These are phyloP conservation scores for Macrocentrus cingulum DNA, from an alignment of 1,140 invertebrate species.

Conservation along the genomic window DNA sequence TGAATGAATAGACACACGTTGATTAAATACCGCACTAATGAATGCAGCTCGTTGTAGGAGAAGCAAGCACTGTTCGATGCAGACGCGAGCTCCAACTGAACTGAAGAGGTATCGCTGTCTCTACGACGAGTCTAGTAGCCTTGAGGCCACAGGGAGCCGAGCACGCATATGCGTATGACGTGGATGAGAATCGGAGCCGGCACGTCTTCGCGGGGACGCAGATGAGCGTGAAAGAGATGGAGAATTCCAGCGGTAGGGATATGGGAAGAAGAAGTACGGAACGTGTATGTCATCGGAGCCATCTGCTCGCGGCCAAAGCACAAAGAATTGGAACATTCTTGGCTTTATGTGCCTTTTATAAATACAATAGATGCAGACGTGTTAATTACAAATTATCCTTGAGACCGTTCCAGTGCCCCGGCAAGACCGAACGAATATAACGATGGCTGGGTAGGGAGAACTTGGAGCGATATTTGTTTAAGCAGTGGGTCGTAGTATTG, in stretches of 20 bases:
- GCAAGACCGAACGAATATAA: neutral
- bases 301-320: constrained; percentile 27
- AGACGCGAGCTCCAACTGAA: constrained; percentile 7
- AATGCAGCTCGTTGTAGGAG: neutral
- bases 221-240: constrained; percentile 15
- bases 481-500: too few species aligned
- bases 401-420: neutral
- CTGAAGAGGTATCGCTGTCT: constrained; percentile 6
- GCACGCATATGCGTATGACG: constrained; percentile 21
- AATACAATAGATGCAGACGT: constrained; percentile 19
- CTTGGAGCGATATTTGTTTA: too few species aligned
- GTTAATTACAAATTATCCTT: constrained; percentile 27
- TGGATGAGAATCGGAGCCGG: neutral
- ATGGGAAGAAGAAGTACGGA: constrained; percentile 4
- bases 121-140: neutral
- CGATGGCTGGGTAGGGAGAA: too few species aligned
- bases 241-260: neutral
- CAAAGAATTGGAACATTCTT: constrained; percentile 37
- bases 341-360: constrained; percentile 23
- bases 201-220: constrained; percentile 4
- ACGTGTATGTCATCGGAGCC: constrained; percentile 35
- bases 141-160: constrained; percentile 19
- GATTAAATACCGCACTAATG: neutral
- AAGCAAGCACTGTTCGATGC: neutral
- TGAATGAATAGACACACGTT: neutral